Percentiles rank a stretch among this genome's conserved stretches.
These are phyloP conservation scores for Masticophis lateralis DNA, from an alignment of 2,797 vertebrate genomes.

Conservation along the genomic window DNA sequence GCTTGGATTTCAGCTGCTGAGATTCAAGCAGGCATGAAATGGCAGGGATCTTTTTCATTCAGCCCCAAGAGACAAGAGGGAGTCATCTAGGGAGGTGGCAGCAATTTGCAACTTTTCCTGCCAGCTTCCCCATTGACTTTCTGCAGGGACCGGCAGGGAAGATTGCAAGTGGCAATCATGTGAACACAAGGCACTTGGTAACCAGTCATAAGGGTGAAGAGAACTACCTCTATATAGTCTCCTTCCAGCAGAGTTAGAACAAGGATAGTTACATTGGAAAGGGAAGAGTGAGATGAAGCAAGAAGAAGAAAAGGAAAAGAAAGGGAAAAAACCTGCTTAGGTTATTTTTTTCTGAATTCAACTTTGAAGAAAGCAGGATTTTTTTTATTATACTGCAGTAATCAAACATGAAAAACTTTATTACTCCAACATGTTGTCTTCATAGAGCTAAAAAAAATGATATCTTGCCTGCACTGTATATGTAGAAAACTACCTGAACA, in stretches of 20 bases:
- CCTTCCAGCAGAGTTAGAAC: background rate
- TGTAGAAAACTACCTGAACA: background rate
- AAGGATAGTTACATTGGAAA: background rate
- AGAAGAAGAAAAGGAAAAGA: background rate
- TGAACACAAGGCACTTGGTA: background rate
- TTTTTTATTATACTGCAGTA: background rate
- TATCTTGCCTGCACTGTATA: background rate
- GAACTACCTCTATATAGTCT: background rate
- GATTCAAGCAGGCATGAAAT: background rate
- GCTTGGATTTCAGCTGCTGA: background rate
- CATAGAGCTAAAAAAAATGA: background rate
- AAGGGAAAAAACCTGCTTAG: background rate
- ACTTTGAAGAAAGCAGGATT: background rate
- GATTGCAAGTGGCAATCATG: background rate
- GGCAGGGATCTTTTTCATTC: background rate
- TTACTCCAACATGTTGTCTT: background rate
- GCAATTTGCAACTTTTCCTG: background rate
- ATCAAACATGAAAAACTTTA: background rate
- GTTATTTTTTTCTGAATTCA: background rate
- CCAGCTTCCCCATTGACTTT: background rate
- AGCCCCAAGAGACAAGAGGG: background rate
- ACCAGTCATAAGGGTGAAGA: background rate
- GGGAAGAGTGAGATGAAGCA: background rate
- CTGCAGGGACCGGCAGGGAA: background rate
- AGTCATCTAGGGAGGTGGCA: background rate